Conservation (phyloP, 1,140 invertebrate genomes). For the Phocides pigmalion region DNA sequence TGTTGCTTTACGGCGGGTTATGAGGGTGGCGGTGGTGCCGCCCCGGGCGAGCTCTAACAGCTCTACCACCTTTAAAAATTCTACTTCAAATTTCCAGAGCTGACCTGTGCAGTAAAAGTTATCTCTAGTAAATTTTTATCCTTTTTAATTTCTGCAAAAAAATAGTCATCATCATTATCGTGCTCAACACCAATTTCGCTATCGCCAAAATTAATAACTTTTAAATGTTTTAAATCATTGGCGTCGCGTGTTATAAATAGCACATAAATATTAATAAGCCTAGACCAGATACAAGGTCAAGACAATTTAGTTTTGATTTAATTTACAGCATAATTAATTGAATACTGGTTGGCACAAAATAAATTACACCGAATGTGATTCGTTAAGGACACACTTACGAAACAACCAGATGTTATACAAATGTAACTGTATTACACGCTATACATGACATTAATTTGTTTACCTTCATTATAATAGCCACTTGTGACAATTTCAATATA, state of each 20-base stretch:
- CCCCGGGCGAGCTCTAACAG: no score
- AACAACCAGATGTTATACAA: not conserved
- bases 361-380: conserved; percentile 2
- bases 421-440: not conserved
- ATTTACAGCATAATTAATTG: conserved; percentile 7
- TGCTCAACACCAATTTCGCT: not conserved
- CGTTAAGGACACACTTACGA: conserved; percentile 1
- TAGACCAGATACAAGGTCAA: conserved; percentile 18
- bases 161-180: not conserved
- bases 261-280: conserved; percentile 12
- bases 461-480: no score
- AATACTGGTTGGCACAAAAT: conserved; percentile 3
- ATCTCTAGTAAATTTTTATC: no score
- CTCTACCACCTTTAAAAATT: no score
- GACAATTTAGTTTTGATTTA: conserved; percentile 5
- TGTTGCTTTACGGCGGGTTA: no score
- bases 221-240: not conserved
- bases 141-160: conserved; percentile 1
- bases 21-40: no score
- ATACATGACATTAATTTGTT: not conserved
- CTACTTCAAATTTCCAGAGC: no score
- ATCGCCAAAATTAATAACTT: not conserved
- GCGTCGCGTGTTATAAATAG: not conserved
- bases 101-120: no score
- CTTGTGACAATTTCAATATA: no score